Evolutionary conservation across 1,140 invertebrate genomes (phyloP), one percentile per base, ranked within the genome.

Genomic region (Cherax destructor): DNA sequence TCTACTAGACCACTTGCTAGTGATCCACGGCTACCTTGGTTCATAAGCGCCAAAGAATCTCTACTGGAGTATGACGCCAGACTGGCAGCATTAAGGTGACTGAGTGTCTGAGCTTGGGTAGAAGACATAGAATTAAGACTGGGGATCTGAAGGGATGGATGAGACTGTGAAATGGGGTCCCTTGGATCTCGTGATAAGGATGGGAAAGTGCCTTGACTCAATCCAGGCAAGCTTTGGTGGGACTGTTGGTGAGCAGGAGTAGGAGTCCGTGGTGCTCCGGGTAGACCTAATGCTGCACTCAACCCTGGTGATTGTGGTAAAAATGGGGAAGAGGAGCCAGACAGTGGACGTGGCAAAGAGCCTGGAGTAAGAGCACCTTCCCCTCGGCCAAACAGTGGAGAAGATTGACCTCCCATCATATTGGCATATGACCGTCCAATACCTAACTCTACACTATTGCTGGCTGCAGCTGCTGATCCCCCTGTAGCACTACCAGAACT

Each of bases 1-100:
- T 93, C 92, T 50, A 93, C 92, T 95, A 94, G 92, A 96, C 96
- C 92, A 95, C 94, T 72, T 94, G 93, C 49, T 94, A 94, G 93
- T 93, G 94, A 77, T 87, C 93, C 90, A 88, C 93, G 88, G 89
- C 93, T 52, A 94, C 94, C 78, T 90, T 93, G 89, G 88, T 92
- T 89, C 92, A 93, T 79, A 94, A 94, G 18, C 95, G 94, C 88
- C 96, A 95, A 91, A 96, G 96, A 6, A 93, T 94, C 77, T 93
- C 93, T 9, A 93, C 94, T 18, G 94, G 93, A 41, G 93, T 92
- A 78, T 95, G 95, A 21, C 94, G 95, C 24, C 95, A 94, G 21
- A 95, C 94, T 92, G 95, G 95, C 16, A 95, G 92, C 79, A 76
- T 93, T 92, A 72, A 92, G 83, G 72, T 91, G 92, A 30, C 91